Percentiles rank a stretch among this genome's conserved stretches.
Evolutionary conservation across 2,797 vertebrate species (phyloP).

Genomic region (Lagorchestes hirsutus): DNA sequence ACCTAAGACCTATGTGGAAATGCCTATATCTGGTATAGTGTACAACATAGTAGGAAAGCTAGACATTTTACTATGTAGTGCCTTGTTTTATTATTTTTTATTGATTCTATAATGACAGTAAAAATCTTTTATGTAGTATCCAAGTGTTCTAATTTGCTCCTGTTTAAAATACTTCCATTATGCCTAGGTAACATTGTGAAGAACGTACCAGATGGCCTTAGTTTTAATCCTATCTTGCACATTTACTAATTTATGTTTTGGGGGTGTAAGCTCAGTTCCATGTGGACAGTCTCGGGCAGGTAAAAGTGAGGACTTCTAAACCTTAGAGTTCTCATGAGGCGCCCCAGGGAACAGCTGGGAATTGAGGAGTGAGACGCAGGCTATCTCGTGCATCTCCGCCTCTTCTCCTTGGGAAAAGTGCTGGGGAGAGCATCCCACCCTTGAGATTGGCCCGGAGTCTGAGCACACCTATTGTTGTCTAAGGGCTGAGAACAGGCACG

Average conservation of each 20-base stretch:
- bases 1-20: background rate
- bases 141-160: background rate
- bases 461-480: too few species aligned
- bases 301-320: too few species aligned
- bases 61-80: background rate
- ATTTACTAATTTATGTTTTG: background rate
- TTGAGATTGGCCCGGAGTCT: too few species aligned
- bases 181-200: background rate
- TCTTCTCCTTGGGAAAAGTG: too few species aligned
- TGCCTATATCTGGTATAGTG: background rate
- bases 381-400: too few species aligned
- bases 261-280: too few species aligned
- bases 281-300: too few species aligned
- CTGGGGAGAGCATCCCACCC: too few species aligned
- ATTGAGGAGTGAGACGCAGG: too few species aligned
- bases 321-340: too few species aligned
- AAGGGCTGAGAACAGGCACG: too few species aligned
- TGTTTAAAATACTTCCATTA: background rate
- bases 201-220: background rate
- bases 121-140: background rate
- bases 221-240: background rate
- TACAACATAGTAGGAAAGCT: background rate
- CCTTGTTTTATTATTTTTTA: background rate
- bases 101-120: background rate
- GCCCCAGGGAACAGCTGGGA: too few species aligned